These are phyloP conservation scores for Callyntrura sp. DNA, from an alignment of 2,888 invertebrate genomes.

Conservation along the genomic window DNA sequence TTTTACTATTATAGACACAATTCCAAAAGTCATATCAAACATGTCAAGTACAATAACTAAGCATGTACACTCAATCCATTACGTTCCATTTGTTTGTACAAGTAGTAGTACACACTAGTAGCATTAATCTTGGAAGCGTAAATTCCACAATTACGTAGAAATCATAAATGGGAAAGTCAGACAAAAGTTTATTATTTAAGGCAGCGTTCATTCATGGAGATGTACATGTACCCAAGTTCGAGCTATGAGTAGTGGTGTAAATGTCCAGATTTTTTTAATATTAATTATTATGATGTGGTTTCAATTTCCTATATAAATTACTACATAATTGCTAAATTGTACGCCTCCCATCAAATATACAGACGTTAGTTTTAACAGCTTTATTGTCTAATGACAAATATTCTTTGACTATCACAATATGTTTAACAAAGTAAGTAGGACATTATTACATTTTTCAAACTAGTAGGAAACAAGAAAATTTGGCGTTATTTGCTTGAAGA, in stretches of 20 bases:
- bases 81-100: not conserved
- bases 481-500: conserved; percentile 71
- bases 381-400: conserved; percentile 66
- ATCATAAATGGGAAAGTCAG: no score
- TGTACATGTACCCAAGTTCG: no score
- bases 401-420: conserved; percentile 69
- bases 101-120: not conserved
- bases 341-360: not conserved
- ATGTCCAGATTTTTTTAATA: no score
- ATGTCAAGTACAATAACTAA: not conserved
- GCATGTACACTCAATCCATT: not conserved
- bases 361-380: conserved; percentile 42
- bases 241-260: no score
- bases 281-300: no score
- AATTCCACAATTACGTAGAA: no score
- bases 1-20: not conserved
- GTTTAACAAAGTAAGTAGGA: conserved; percentile 68
- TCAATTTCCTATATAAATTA: no score
- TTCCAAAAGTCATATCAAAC: not conserved
- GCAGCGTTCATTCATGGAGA: no score
- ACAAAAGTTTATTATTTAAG: no score
- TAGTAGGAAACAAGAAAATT: conserved; percentile 78
- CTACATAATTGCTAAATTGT: no score
- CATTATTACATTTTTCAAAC: conserved; percentile 58
- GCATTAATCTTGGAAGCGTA: no score